phyloP scores from a whole-genome alignment of 2,113 vertebrate species.

The Bubo scandiacus region DNA sequence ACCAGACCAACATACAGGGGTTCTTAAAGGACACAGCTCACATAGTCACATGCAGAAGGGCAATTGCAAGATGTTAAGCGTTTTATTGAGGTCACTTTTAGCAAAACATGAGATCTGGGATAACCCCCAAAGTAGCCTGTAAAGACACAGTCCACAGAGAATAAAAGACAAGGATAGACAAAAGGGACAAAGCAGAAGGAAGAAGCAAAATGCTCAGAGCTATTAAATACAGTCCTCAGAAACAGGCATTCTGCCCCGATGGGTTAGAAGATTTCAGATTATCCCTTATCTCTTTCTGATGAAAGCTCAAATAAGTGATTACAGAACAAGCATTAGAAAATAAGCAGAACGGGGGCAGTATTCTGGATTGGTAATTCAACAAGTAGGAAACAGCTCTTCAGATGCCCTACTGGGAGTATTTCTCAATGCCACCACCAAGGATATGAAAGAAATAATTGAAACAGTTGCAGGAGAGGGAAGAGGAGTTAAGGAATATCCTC shows the following conservation, averaged over 20 bases:
- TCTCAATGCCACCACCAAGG: not conserved
- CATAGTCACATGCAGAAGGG: fast-evolving
- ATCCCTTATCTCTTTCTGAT: not conserved
- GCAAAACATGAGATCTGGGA: not conserved
- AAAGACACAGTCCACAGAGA: not conserved
- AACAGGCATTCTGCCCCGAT: not conserved
- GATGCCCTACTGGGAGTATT: not conserved
- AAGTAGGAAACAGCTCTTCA: not conserved
- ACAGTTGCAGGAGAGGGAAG: not conserved
- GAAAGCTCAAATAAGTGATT: not conserved
- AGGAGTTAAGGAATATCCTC: not conserved
- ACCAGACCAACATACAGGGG: not conserved
- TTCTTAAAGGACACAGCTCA: not conserved
- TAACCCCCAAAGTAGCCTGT: not conserved
- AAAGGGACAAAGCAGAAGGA: not conserved
- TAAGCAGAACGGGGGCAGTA: not conserved
- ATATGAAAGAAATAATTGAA: not conserved
- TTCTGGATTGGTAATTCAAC: not conserved
- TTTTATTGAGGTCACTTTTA: not conserved
- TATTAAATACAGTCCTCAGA: not conserved
- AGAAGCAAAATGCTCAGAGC: not conserved
- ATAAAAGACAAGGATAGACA: not conserved
- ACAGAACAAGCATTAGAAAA: not conserved
- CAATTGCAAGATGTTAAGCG: not conserved
- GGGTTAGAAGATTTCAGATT: not conserved